These are phyloP conservation scores for Drosophila buzzatii DNA, from an alignment of 2,888 invertebrate genomes.

Conservation along the genomic window DNA sequence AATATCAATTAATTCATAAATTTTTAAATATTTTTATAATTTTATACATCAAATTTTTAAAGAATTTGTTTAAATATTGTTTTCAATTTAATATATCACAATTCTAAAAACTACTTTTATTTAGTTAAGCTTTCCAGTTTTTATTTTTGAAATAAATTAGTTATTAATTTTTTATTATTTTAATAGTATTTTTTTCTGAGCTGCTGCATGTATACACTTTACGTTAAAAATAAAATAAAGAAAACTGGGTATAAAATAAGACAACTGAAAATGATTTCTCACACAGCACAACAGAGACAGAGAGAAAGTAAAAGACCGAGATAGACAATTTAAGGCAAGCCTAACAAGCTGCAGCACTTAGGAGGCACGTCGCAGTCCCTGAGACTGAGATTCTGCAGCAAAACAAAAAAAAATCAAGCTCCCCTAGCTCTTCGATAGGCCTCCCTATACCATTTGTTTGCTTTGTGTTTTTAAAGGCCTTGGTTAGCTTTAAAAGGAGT, in stretches of 20 bases:
- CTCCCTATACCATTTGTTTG: conserved; percentile 31
- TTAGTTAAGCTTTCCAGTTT: background rate
- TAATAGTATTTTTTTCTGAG: no score
- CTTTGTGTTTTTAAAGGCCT: conserved; percentile 50
- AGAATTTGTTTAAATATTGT: no score
- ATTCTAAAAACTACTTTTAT: background rate
- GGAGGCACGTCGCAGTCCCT: conserved; percentile 25
- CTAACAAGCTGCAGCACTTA: conserved; percentile 76
- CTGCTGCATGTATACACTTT: background rate
- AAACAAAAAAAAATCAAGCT: background rate
- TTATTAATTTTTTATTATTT: background rate
- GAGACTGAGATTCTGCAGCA: conserved; percentile 33
- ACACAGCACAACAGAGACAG: conserved; percentile 64
- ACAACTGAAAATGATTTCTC: conserved; percentile 74
- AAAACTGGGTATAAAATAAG: conserved; percentile 41
- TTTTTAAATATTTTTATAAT: background rate
- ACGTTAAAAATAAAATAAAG: accelerated
- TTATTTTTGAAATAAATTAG: background rate
- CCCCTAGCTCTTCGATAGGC: background rate
- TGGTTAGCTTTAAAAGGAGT: conserved; percentile 78
- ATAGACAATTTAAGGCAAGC: conserved; percentile 33
- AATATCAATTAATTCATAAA: no score
- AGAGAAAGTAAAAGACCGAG: conserved; percentile 25
- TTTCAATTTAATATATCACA: no score
- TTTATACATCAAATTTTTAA: no score